phyloP scores from a whole-genome alignment of 2,113 vertebrate species.

The Pseudorectes ferrugineus region DNA sequence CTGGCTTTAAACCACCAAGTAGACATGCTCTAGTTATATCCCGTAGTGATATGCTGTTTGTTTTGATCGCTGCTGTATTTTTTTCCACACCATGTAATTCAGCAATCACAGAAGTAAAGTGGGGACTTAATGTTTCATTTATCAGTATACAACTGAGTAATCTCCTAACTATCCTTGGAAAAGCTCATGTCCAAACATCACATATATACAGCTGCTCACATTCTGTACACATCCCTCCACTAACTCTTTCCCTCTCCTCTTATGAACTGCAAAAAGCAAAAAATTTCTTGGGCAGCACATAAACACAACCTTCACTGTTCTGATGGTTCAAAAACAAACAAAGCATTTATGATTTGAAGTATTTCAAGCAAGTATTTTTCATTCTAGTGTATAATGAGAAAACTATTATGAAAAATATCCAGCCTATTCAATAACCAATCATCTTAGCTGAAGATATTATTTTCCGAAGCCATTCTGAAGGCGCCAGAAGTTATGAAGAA shows the following conservation, averaged over 20 bases:
- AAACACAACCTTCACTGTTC: background rate
- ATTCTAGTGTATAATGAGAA: background rate
- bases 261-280: background rate
- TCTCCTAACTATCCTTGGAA: background rate
- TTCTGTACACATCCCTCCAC: background rate
- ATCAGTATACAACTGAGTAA: background rate
- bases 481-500: background rate
- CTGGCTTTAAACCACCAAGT: background rate
- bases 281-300: background rate
- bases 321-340: background rate
- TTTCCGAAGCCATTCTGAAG: background rate
- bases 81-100: background rate
- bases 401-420: background rate
- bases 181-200: background rate
- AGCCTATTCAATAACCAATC: background rate
- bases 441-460: background rate
- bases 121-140: background rate
- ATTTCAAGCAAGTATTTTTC: background rate
- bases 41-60: background rate
- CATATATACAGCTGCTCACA: background rate
- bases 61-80: background rate
- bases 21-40: slow-evolving; percentile 1
- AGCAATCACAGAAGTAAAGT: background rate
- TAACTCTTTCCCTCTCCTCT: background rate
- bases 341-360: background rate